Evolutionary conservation across 2,113 vertebrate species (phyloP), one percentile per base, ranked within the genome.

Genomic region (Parus major): DNA sequence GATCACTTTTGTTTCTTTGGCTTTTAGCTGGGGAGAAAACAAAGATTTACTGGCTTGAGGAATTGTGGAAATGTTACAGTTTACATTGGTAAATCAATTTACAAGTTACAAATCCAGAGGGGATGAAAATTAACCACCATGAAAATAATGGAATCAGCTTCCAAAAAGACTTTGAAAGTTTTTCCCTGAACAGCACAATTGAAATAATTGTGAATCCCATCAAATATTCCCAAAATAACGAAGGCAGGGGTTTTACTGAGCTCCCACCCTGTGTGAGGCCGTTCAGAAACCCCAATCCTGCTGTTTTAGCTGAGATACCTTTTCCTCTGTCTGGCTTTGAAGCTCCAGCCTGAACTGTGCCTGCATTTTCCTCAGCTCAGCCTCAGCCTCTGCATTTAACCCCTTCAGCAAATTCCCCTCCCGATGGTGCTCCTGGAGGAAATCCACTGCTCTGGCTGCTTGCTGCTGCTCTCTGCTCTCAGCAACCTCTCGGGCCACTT

Each of bases 351-450:
- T 87, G 12, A 97, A 77, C 47, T 50, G 66, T 12, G 69, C 50
- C 65, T 75, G 94, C 65, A 95, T 59, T 22, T 85, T 88, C 8
- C 70, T 85, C 44, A 97, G 69, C 42, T 92, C 80, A 28, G 71
- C 68, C 42, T 94, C 92, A 2, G 91, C 28, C 28, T 60, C 83
- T 35, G 92, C 9, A 2, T 39, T 44, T 28, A 95, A 28, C 5
- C 60, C 60, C 21, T 16, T 46, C 9, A 92, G 66, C 44, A 91
- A 15, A 11, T 50, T 35, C 11, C 86, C 77, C 17, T 96, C 87
- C n/a, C 29, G 78, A 4, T 92, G 85, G 27, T 84, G 84, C 66
- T 93, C 19, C 72, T 55, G 95, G 4, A 97, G 86, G 49, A 97
- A 95, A 17, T 50, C 10, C 55, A 78, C 25, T 1, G 93, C 88